Percentiles rank a stretch among this genome's conserved stretches.
These are phyloP conservation scores for Disparrhopalites patrizii DNA, from an alignment of 2,888 invertebrate species.

Conservation along the genomic window DNA sequence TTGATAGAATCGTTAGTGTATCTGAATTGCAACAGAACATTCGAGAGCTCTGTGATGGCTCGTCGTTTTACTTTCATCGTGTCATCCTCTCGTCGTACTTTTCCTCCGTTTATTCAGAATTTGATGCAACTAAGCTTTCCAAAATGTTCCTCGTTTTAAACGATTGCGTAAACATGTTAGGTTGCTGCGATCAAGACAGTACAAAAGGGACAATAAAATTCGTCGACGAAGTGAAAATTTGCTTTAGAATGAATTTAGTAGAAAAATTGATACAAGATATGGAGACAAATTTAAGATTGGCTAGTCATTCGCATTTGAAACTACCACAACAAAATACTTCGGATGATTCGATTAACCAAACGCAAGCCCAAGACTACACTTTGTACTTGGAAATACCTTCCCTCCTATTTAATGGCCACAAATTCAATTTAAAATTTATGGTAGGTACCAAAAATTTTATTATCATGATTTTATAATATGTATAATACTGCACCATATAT, in stretches of 20 bases:
- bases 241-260: slow-evolving; percentile 50
- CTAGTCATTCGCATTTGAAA: slow-evolving; percentile 87
- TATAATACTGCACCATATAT: not conserved
- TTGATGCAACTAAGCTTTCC: slow-evolving; percentile 53
- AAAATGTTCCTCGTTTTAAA: slow-evolving; percentile 39
- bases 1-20: slow-evolving; percentile 64
- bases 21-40: slow-evolving; percentile 60
- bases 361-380: slow-evolving; percentile 63
- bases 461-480: not conserved
- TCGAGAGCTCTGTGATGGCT: slow-evolving; percentile 64
- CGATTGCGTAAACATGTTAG: slow-evolving; percentile 37
- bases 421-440: slow-evolving; percentile 60
- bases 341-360: not conserved
- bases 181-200: slow-evolving; percentile 31
- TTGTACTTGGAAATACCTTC: slow-evolving; percentile 59
- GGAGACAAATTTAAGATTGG: slow-evolving; percentile 87
- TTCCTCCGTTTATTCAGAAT: slow-evolving; percentile 65
- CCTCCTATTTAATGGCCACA: slow-evolving; percentile 57
- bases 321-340: slow-evolving; percentile 49
- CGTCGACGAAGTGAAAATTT: slow-evolving; percentile 36
- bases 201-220: slow-evolving; percentile 31
- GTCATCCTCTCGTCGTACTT: slow-evolving; percentile 72
- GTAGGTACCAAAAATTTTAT: slow-evolving; percentile 54
- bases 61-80: slow-evolving; percentile 77
- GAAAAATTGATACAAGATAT: slow-evolving; percentile 76